Conservation (phyloP, 2,888 invertebrate species). For the Hirtodrosophila cameraria region DNA sequence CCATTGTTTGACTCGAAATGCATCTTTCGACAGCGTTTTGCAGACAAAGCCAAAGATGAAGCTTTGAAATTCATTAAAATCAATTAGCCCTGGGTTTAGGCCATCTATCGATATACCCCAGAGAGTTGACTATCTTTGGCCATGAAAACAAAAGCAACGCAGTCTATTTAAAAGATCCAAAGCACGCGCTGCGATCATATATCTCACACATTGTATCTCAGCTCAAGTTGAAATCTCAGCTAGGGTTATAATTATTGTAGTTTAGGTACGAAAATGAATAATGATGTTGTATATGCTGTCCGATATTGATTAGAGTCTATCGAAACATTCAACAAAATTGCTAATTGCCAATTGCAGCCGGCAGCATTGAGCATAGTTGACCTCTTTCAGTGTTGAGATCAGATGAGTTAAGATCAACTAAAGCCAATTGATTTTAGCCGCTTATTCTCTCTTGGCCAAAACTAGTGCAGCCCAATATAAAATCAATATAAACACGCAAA, state of each 20-base stretch:
- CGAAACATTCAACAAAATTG: slow-evolving; percentile 37
- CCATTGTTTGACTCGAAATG: slow-evolving; percentile 28
- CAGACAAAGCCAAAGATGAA: slow-evolving; percentile 21
- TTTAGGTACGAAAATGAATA: slow-evolving; percentile 49
- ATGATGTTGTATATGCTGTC: slow-evolving; percentile 48
- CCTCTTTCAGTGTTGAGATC: slow-evolving; percentile 56
- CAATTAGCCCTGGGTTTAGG: slow-evolving; percentile 33
- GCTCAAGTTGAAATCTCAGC: slow-evolving; percentile 24
- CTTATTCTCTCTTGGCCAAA: slow-evolving; percentile 15
- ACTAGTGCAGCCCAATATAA: slow-evolving; percentile 30
- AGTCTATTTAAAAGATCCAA: slow-evolving; percentile 17
- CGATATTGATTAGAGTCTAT: slow-evolving; percentile 28
- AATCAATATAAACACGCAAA: slow-evolving; percentile 28
- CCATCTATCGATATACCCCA: slow-evolving; percentile 15
- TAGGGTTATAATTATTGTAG: slow-evolving; percentile 49
- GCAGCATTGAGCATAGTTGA: slow-evolving; percentile 40
- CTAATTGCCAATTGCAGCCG: slow-evolving; percentile 68
- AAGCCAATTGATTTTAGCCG: slow-evolving; percentile 28
- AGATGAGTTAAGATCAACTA: slow-evolving; percentile 1
- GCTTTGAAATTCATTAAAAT: slow-evolving; percentile 27
- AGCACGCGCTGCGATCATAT: slow-evolving; percentile 37
- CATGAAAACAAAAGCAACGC: slow-evolving; percentile 49
- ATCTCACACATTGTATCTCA: too few relatives aligned
- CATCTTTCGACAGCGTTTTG: slow-evolving; percentile 32
- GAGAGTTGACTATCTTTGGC: slow-evolving; percentile 15